A percentile compares a stretch with the other conserved stretches of the same genome.
Conservation (phyloP, 2,797 vertebrate genomes). For the Enteromius argenteus region DNA sequence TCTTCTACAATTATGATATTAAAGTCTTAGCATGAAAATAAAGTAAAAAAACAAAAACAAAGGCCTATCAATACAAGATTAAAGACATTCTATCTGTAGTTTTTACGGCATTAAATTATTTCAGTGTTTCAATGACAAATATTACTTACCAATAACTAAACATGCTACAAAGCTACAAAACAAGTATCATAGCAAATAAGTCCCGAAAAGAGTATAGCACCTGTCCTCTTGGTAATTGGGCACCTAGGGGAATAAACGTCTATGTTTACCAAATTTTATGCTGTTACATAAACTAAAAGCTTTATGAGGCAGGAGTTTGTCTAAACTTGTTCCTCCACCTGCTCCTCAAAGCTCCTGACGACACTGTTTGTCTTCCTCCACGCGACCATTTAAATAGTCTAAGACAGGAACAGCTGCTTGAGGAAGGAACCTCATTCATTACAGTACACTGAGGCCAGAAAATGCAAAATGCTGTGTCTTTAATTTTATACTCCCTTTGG, state of each 20-base stretch:
- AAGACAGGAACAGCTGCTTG: slow-evolving; percentile 47
- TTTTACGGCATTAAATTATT: background rate
- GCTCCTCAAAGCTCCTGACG: slow-evolving; percentile 2
- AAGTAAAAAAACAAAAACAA: no score
- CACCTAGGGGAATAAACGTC: slow-evolving; percentile 17
- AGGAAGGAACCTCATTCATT: slow-evolving; percentile 35
- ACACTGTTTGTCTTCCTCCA: slow-evolving; percentile 28
- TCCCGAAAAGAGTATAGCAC: background rate
- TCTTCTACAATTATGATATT: background rate
- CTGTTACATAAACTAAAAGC: slow-evolving; percentile 25
- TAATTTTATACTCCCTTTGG: slow-evolving; percentile 20
- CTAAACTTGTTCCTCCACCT: slow-evolving; percentile 28
- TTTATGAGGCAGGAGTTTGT: slow-evolving; percentile 24
- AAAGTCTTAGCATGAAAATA: no score
- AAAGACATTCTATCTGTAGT: background rate
- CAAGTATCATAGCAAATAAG: background rate
- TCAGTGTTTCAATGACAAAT: background rate
- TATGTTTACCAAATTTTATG: slow-evolving; percentile 16
- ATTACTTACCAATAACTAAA: background rate
- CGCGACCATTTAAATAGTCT: slow-evolving; percentile 5
- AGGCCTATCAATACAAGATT: no score
- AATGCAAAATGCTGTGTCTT: slow-evolving; percentile 22
- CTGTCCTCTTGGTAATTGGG: background rate
- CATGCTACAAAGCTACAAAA: background rate
- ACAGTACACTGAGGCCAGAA: slow-evolving; percentile 16